Conservation (phyloP, 2,888 invertebrate genomes). For the Drosophila nr. perissopoda region DNA sequence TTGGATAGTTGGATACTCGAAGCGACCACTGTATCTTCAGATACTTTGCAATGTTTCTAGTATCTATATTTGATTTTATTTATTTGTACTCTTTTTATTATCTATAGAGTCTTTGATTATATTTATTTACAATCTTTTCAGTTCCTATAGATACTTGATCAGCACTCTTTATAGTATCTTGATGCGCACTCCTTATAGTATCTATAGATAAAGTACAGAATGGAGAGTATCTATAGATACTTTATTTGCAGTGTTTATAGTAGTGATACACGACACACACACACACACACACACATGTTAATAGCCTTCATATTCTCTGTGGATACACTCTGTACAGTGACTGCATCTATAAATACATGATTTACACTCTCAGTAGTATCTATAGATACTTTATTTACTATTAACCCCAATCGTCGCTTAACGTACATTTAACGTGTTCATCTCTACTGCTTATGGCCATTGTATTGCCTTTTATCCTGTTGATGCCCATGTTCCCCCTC, state of each 20-base stretch:
- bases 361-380: neutral
- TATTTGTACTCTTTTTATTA: neutral
- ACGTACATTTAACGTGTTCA: neutral
- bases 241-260: neutral
- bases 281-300: neutral
- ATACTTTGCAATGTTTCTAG: neutral
- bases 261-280: neutral
- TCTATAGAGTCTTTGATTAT: neutral
- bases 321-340: neutral
- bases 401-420: neutral
- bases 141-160: neutral
- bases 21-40: neutral
- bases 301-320: neutral
- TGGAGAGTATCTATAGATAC: too few species aligned
- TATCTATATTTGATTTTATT: neutral
- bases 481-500: conserved; percentile 6
- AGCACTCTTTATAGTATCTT: neutral
- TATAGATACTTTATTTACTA: conserved; percentile 16
- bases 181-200: neutral
- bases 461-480: conserved; percentile 40
- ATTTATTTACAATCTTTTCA: neutral
- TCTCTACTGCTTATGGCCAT: conserved; percentile 9
- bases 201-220: too few species aligned
- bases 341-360: neutral
- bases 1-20: too few species aligned